Evolutionary conservation across 2,113 vertebrate species (phyloP), one percentile per base, ranked within the genome.

Genomic region (Microcebus murinus): DNA sequence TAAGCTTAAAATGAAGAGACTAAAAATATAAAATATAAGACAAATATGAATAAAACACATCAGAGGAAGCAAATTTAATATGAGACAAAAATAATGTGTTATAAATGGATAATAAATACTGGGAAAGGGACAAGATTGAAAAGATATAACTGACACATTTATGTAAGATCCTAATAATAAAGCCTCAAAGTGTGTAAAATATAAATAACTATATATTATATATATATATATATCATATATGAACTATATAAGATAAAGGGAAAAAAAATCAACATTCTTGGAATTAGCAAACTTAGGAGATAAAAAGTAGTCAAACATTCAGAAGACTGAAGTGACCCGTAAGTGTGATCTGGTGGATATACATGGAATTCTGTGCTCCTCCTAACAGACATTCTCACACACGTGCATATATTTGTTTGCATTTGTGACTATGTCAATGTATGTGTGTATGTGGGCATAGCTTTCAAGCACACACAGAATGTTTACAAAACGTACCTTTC

Each of bases 381-480:
- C 21, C 15, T 52, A 74, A 29, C 2, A 6, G 25, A 50, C 36
- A 21, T 39, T 11, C 18, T 3, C 4, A 7, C 23, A 15, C 15
- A 9, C 2, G 13, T n/a, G 12, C 11, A 57, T 14, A 34, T 27
- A 20, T 14, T 1, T 1, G 8, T n/a, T 2, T 2, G 5, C 1
- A 18, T 48, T 8, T 31, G 57, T 50, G 6, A 17, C 36, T 10
- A n/a, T 36, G 18, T 4, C 3, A 15, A 12, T 31, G 3, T 6
- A 25, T 8, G 8, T 50, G 34, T 21, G 50, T 3, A 74, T 6
- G 11, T 15, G 12, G 65, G 11, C 34, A 9, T 4, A 21, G 21
- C 12, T 80, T 93, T 77, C 20, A 42, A 31, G 36, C 36, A 74
- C 25, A 73, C 1, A 7, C 1, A 5, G 3, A 73, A 27, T 52